phyloP scores from a whole-genome alignment of 2,888 invertebrate species.

The Drosophila anomelani region DNA sequence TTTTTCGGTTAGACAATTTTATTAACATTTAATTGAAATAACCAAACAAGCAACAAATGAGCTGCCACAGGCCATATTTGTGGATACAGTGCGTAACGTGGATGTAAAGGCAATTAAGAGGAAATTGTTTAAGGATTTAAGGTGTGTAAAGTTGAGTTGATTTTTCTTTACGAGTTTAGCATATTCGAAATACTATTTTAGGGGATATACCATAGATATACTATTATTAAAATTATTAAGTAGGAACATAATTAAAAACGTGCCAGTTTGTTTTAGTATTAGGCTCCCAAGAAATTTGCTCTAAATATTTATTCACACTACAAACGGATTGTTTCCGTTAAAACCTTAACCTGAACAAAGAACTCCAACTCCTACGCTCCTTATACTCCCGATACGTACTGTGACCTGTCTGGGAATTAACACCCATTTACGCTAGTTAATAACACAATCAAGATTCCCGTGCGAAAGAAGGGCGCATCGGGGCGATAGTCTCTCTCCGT shows the following conservation, averaged over 20 bases:
- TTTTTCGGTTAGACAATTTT: conserved; percentile 70
- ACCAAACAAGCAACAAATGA: conserved; percentile 60
- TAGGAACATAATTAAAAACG: no score
- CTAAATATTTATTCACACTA: no score
- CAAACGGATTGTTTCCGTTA: no score
- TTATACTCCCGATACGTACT: conserved; percentile 8
- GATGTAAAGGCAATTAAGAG: neutral
- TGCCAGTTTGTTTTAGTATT: no score
- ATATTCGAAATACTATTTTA: no score
- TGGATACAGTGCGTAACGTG: neutral
- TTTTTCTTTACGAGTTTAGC: no score
- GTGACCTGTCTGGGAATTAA: conserved; percentile 47
- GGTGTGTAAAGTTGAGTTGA: neutral
- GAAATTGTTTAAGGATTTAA: neutral
- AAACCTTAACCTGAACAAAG: no score
- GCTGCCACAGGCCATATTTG: conserved; percentile 44
- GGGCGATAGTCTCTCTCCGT: conserved; percentile 14
- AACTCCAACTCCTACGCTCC: no score
- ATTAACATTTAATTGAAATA: conserved; percentile 79
- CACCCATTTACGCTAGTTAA: conserved; percentile 68
- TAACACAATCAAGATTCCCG: conserved; percentile 44
- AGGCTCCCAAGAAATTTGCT: no score
- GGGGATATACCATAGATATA: no score
- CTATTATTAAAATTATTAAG: no score
- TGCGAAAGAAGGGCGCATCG: neutral